phyloP scores from a whole-genome alignment of 2,113 vertebrate genomes.

The Rhegmatorhina hoffmannsi region DNA sequence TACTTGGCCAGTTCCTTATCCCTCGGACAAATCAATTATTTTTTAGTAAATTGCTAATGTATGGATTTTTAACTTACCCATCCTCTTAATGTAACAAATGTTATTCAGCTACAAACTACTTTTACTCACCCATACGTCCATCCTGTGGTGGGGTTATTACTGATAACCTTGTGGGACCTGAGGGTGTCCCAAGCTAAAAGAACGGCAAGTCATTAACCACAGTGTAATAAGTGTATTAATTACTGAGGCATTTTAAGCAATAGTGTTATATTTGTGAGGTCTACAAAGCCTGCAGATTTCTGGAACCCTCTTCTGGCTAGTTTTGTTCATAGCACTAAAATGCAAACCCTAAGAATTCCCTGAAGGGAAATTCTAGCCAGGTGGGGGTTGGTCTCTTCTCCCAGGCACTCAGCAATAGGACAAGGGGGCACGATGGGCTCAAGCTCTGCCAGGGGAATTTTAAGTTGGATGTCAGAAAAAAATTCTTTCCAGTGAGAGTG shows the following conservation, averaged over 20 bases:
- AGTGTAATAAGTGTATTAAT: background rate
- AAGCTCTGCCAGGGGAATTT: too few relatives aligned
- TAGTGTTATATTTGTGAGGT: background rate
- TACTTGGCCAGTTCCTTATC: background rate
- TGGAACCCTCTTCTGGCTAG: background rate
- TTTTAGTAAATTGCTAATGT: background rate
- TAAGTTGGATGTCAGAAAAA: too few relatives aligned
- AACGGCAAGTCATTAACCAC: background rate
- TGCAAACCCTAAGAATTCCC: background rate
- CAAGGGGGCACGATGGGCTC: too few relatives aligned
- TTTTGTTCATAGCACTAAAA: background rate
- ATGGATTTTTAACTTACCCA: background rate
- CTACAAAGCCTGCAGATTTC: background rate
- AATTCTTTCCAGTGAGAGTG: too few relatives aligned
- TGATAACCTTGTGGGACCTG: conserved; percentile 75
- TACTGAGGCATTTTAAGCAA: background rate
- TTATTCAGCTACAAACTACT: background rate
- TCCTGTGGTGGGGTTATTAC: conserved; percentile 81
- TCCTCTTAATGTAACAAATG: background rate
- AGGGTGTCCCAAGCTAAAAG: conserved; percentile 69
- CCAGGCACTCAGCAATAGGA: too few relatives aligned
- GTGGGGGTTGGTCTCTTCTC: too few relatives aligned
- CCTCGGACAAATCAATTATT: background rate
- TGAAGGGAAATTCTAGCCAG: too few relatives aligned
- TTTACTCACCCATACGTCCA: conserved; percentile 82